A percentile compares a stretch with the other conserved stretches of the same genome.
Evolutionary conservation across 2,113 vertebrate species (phyloP).

Genomic region (Chiloscyllium plagiosum): DNA sequence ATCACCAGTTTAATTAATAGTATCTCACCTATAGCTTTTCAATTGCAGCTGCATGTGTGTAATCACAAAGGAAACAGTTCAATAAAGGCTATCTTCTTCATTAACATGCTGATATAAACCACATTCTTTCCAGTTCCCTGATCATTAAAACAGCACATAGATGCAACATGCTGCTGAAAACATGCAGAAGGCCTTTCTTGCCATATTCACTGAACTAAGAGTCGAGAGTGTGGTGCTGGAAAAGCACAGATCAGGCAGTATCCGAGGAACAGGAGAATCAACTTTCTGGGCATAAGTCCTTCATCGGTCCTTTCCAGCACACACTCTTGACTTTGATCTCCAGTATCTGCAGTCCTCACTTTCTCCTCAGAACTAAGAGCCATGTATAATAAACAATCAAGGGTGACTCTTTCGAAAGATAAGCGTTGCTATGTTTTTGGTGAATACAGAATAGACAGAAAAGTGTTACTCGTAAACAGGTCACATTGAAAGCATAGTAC

Average conservation of each 20-base stretch:
- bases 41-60: not conserved
- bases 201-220: not conserved
- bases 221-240: too few relatives aligned
- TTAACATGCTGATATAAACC: not conserved
- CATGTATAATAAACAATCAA: not conserved
- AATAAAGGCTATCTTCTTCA: not conserved
- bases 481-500: not conserved
- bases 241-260: too few relatives aligned
- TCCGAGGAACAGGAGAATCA: too few relatives aligned
- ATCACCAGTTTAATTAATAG: too few relatives aligned
- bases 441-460: not conserved
- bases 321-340: too few relatives aligned
- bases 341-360: too few relatives aligned
- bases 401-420: not conserved
- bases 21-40: not conserved
- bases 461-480: not conserved
- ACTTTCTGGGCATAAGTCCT: too few relatives aligned
- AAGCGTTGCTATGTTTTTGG: not conserved
- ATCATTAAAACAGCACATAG: not conserved
- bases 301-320: too few relatives aligned
- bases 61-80: not conserved
- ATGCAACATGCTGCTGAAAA: not conserved
- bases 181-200: not conserved
- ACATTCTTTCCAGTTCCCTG: not conserved
- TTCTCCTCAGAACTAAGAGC: not conserved